Base-by-base conservation (phyloP, 2,113 vertebrate genomes). In the Cettia cetti region DNA sequence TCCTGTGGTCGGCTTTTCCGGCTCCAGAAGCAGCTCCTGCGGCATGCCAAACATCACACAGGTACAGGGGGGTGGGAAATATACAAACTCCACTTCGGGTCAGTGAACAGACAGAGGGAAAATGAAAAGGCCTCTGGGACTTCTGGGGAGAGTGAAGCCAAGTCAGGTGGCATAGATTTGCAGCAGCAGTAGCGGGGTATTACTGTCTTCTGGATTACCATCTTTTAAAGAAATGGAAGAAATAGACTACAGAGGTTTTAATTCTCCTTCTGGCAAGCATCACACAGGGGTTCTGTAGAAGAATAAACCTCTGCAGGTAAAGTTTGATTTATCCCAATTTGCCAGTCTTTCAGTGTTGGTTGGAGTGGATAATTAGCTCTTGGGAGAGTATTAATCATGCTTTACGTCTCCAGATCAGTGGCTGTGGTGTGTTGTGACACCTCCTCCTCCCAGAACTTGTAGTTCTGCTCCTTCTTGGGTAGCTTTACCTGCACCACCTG, bases 21-120 rank as follows among this genome's bases (percentile, higher is more conserved):
- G 39, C 98, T 99, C 59, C 99, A 99, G 98, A 99, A 99, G 94
- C 99, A 99, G 97, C 98, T 99, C 80, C 97, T 99, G 42, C 98
- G 99, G 52, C 99, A 99, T 75, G 99, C 99, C 69, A 99, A 99
- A 95, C 99, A 99, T 96, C 99, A 99, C 96, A 99, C 99, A 98
- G 99, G 99, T 99, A 98, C 35, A 14, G 69, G 8, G 53, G 20
- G 23, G 4, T 60, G 76, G 87, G 68, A 39, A 13, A 13, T 12
- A 6, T 30, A 24, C 42, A 68, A 56, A 70, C 35, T 53, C 23
- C 56, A 70, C 30, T 26, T 50, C 35, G 4, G 35, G 40, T 74
- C 69, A 60, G n/a, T 52, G 80, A 83, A 47, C 47, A 39, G 63
- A 15, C 14, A 1, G 7, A 8, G 17, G 2, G 3, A 3, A 28